A percentile compares a stretch with the other conserved stretches of the same genome.
phyloP scores from a whole-genome alignment of 2,113 vertebrate genomes.

The Gasterosteus aculeatus region DNA sequence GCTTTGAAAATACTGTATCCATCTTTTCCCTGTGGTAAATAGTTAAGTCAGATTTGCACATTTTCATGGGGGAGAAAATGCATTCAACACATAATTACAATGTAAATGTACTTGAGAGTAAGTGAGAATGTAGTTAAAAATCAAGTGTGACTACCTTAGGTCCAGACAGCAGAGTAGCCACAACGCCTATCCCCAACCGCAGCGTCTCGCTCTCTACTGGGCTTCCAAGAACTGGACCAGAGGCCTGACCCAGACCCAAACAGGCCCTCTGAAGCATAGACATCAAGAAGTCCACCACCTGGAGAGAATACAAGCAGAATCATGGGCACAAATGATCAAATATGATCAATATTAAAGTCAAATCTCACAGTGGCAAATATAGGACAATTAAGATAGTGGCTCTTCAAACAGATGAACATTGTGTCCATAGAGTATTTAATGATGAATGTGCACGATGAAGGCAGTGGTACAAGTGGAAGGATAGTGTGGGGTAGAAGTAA shows the following conservation, averaged over 20 bases:
- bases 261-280: conserved; percentile 87
- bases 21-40: too few species aligned
- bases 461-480: too few species aligned
- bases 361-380: not conserved
- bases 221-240: conserved; percentile 47
- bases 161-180: conserved; percentile 88
- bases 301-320: conserved; percentile 5
- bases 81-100: too few species aligned
- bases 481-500: too few species aligned
- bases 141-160: conserved; percentile 81
- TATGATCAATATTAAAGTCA: not conserved
- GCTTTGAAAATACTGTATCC: too few species aligned
- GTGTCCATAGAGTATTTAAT: too few species aligned
- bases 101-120: not conserved
- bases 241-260: conserved; percentile 58
- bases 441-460: too few species aligned
- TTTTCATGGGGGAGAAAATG: too few species aligned
- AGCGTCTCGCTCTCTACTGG: conserved; percentile 87
- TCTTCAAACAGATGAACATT: too few species aligned
- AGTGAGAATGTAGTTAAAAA: too few species aligned
- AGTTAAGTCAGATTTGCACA: too few species aligned
- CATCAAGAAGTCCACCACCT: conserved; percentile 90
- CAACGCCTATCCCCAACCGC: conserved; percentile 91
- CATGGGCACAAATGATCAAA: not conserved
- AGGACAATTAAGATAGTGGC: too few species aligned